Base-by-base conservation (phyloP, 1,140 invertebrate genomes). In the Acromyrmex charruanus region DNA sequence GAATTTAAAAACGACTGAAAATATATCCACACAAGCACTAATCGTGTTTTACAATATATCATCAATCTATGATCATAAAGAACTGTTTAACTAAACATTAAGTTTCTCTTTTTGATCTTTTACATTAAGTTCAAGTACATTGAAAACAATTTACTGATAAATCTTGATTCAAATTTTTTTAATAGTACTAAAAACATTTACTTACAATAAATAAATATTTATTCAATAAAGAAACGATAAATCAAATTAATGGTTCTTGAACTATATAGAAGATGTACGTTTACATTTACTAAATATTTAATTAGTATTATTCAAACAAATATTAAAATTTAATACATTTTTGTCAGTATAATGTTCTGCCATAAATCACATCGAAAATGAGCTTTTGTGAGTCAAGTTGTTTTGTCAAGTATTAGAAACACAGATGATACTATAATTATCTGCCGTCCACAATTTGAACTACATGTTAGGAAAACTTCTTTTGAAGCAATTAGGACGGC, bases 31-130 rank as follows among this genome's bases (percentile, higher is more conserved):
- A 21, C 21, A 63, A 77, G 1, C 10, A 44, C 3, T n/a, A 10
- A 61, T 75, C 25, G 39, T 44, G 63, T 77, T 77, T 16, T 77
- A 65, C 18, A 51, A 3, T 6, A 35, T 35, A 35, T 16, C 65
- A 51, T 16, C 65, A 51, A 51, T 49, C 16, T 44, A 44, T 44
- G 39, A 44, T 0, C 39, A 39, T 9, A 39, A 39, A 21, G 7
- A 25, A 51, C 16, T 28, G 35, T 28, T 49, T 3, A 14, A 77
- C 1, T 58, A 39, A 0, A 35, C 16, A 0, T 74, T 21, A 21
- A 31, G 12, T 74, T 72, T 72, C 51, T 21, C 18, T 21, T 21
- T 16, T 58, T 2, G 12, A 12, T 35, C 28, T 44, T 69, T 49
- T 1, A 7, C 21, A 49, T 18, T 44, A 44, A 14, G 10, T 4